Evolutionary conservation across 2,113 vertebrate genomes (phyloP).

Genomic region (Chroicocephalus ridibundus): DNA sequence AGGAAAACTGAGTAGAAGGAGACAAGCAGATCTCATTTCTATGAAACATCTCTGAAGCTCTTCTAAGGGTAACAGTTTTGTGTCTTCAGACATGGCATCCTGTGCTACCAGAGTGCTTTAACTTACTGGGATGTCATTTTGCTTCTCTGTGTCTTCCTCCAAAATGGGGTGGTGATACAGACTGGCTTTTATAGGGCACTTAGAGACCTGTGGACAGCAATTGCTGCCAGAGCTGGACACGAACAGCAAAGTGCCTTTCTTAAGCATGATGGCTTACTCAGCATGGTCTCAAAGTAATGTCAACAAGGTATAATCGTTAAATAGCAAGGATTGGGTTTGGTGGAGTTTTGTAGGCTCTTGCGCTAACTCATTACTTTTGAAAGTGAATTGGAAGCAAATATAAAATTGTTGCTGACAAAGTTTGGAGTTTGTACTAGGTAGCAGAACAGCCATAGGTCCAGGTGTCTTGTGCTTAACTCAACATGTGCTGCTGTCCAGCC

Average conservation of each 20-base stretch:
- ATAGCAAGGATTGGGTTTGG: not conserved
- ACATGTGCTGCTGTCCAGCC: not conserved
- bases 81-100: not conserved
- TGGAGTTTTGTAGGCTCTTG: not conserved
- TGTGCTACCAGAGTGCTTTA: not conserved
- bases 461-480: not conserved
- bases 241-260: not conserved
- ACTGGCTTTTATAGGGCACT: not conserved
- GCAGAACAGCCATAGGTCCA: not conserved
- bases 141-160: not conserved
- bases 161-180: not conserved
- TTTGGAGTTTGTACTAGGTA: not conserved
- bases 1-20: not conserved
- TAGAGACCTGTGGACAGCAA: not conserved
- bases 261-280: not conserved
- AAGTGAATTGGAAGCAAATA: not conserved
- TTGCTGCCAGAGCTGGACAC: not conserved
- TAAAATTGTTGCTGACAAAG: not conserved
- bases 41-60: not conserved
- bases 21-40: not conserved
- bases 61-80: not conserved
- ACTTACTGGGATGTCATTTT: not conserved
- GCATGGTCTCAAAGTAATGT: not conserved
- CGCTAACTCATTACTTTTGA: not conserved
- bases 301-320: not conserved